Base-by-base conservation (phyloP, 2,888 invertebrate species). In the Leptopilina myrica region DNA sequence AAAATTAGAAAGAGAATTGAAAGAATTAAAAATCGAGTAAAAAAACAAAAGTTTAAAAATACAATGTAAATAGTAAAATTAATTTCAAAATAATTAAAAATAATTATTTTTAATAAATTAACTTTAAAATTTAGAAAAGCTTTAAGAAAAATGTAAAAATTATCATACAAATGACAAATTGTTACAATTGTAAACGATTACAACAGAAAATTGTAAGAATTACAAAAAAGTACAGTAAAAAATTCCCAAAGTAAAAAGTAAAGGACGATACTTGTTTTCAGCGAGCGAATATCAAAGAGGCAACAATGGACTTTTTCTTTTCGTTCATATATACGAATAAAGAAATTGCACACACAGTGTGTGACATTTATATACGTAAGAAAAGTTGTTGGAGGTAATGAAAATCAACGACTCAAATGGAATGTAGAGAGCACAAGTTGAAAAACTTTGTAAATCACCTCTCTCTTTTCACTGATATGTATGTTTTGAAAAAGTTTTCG, bases 371-470 rank as follows among this genome's bases (percentile, higher is more conserved):
- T 49, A 56, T 53, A 69, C 56, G 56, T 73, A 56, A n/a, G 73
- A 62, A 40, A 59, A n/a, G n/a, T 8, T 56, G 56, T 8, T 56
- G 56, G n/a, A 69, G 26, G 53, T 26, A 69, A 73, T 73, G 73
- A 73, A 73, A 73, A 73, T 73, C 73, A 73, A 73, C 73, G 56
- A 73, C 73, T 73, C 33, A 14, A 56, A 59, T 73, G 56, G 73
- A 33, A 73, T 59, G 73, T 33, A 56, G 56, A 59, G 56, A 33
- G 33, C 33, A 33, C 73, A 59, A 73, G 73, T 59, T 53, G 56
- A 33, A 73, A 73, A 73, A 73, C 73, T 73, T 73, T 73, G 73
- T 73, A 73, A 73, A 73, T 59, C 73, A 59, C 73, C 33, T 33
- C 33, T 33, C 62, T 11, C 69, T 73, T 73, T 73, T 73, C 73